These are phyloP conservation scores for Trachelus stipa DNA, from an alignment of 2,888 invertebrate species.

Conservation along the genomic window DNA sequence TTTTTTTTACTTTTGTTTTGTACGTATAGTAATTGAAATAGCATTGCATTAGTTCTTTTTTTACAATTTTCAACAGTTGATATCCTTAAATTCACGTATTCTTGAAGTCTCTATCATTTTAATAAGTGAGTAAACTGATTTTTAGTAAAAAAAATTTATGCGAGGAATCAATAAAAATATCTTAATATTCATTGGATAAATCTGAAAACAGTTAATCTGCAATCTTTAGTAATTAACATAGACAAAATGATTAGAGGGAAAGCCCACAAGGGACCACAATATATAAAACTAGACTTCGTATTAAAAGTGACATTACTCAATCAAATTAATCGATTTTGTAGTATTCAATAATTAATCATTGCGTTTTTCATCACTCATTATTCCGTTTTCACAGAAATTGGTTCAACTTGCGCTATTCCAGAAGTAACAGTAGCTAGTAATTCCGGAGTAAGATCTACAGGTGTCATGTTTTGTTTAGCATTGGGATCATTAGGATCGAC, in stretches of 20 bases:
- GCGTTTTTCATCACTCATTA: not conserved
- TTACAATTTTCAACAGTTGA: not conserved
- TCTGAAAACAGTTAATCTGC: not conserved
- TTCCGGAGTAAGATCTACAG: slow-evolving; percentile 59
- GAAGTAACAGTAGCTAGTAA: slow-evolving; percentile 58
- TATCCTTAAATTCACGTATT: not conserved
- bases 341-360: not conserved
- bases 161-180: not conserved
- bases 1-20: not conserved
- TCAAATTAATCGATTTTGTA: not conserved
- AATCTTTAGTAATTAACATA: not conserved
- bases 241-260: not conserved
- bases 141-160: not conserved
- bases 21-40: not conserved
- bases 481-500: slow-evolving; percentile 35
- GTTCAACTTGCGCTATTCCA: slow-evolving; percentile 36
- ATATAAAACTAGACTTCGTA: too few species aligned
- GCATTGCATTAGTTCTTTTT: not conserved
- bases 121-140: not conserved
- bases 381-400: slow-evolving; percentile 21
- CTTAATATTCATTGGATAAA: not conserved
- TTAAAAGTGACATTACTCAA: too few species aligned
- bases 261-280: too few species aligned
- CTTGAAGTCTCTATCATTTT: not conserved
- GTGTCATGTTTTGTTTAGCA: slow-evolving; percentile 52